These are phyloP conservation scores for Caenorhabditis wallacei DNA, from an alignment of 2,888 invertebrate species.

Conservation along the genomic window DNA sequence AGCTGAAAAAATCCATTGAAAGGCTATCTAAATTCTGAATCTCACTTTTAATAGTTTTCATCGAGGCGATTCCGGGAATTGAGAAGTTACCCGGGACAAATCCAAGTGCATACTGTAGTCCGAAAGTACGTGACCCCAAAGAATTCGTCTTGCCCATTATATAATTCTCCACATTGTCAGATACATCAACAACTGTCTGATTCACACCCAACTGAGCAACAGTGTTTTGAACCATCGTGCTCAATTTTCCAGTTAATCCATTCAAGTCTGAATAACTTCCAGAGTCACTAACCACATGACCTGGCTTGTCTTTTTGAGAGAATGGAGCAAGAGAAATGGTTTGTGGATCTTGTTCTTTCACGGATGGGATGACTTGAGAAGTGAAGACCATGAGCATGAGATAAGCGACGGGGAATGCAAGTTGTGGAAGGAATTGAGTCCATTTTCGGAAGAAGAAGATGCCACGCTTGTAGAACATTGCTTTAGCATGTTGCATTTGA, in stretches of 20 bases:
- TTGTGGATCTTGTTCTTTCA: constrained; percentile 68
- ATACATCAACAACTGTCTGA: constrained; percentile 43
- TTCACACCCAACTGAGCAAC: constrained; percentile 24
- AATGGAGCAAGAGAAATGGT: constrained; percentile 59
- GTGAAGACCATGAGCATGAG: constrained; percentile 66
- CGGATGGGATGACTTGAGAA: constrained; percentile 64
- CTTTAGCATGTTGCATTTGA: constrained; percentile 72
- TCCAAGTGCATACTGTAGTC: constrained; percentile 74
- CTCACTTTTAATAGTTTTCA: constrained; percentile 36
- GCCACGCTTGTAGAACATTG: constrained; percentile 77
- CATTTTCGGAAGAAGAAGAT: constrained; percentile 78
- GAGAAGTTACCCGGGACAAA: constrained; percentile 41
- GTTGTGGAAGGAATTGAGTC: constrained; percentile 78
- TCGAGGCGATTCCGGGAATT: background rate
- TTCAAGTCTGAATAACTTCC: constrained; percentile 5
- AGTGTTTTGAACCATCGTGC: constrained; percentile 52
- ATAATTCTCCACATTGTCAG: constrained; percentile 31
- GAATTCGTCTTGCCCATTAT: constrained; percentile 52
- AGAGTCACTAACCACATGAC: constrained; percentile 48
- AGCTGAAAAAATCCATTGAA: constrained; percentile 18
- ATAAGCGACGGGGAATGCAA: constrained; percentile 75
- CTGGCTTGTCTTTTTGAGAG: constrained; percentile 36
- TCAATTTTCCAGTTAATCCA: constrained; percentile 20
- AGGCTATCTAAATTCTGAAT: background rate
- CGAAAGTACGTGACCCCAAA: constrained; percentile 71